These are phyloP conservation scores for Stichodactyla mertensii DNA, from an alignment of 64 coral and sea anemone genomes.

Conservation along the genomic window DNA sequence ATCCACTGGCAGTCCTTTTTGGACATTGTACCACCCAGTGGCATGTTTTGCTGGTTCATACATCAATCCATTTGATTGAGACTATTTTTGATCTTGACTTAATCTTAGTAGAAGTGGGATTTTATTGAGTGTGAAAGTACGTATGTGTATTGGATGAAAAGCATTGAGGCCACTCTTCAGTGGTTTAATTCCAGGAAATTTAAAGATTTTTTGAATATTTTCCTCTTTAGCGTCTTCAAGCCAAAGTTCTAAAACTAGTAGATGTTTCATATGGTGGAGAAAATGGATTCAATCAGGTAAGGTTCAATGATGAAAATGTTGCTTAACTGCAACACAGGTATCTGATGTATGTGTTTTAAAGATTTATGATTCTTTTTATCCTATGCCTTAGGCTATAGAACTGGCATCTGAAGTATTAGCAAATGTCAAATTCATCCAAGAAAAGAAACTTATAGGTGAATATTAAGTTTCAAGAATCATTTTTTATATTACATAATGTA, in stretches of 20 bases:
- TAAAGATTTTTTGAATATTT: background rate
- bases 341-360: too few relatives aligned
- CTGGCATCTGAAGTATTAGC: constrained; percentile 95
- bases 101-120: too few relatives aligned
- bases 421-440: constrained; percentile 99
- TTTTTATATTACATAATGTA: too few relatives aligned
- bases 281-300: constrained; percentile 99
- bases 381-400: constrained; percentile 77
- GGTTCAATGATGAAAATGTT: too few relatives aligned
- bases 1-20: constrained; percentile 48
- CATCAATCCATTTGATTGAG: background rate
- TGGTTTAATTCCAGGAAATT: background rate
- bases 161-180: too few relatives aligned
- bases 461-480: background rate
- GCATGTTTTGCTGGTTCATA: constrained; percentile 89
- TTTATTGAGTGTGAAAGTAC: too few relatives aligned
- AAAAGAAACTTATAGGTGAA: constrained; percentile 98
- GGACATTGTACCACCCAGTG: constrained; percentile 6
- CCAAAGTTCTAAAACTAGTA: constrained; percentile 90
- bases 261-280: constrained; percentile 99
- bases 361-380: background rate
- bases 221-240: constrained; percentile 67
- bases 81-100: too few relatives aligned
- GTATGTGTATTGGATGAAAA: too few relatives aligned
- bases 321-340: too few relatives aligned